Evolutionary conservation across 2,797 vertebrate species (phyloP).

Genomic region (Emydoidea blandingii): DNA sequence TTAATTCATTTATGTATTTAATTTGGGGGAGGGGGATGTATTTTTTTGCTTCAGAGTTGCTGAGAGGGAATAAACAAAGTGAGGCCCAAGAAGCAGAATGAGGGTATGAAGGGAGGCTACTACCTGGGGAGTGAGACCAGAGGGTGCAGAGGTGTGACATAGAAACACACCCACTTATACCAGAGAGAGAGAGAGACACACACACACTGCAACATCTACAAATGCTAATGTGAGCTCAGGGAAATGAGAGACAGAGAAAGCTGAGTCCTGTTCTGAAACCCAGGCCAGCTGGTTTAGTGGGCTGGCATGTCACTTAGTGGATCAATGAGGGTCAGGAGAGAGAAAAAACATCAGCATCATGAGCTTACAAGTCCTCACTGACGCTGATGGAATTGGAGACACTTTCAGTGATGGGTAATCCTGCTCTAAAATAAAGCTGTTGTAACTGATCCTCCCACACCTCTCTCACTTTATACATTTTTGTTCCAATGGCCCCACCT

Average conservation of each 20-base stretch:
- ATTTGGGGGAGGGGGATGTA: not conserved
- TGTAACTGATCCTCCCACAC: not conserved
- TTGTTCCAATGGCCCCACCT: slow-evolving; percentile 5
- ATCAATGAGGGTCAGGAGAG: slow-evolving; percentile 62
- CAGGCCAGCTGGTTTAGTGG: slow-evolving; percentile 70
- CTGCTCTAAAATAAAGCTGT: not conserved
- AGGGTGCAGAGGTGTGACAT: slow-evolving; percentile 46
- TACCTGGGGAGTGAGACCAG: slow-evolving; percentile 4
- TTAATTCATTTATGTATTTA: slow-evolving; percentile 2
- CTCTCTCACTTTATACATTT: not conserved
- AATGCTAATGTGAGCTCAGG: slow-evolving; percentile 60
- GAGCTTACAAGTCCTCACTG: not conserved
- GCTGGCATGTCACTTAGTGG: slow-evolving; percentile 43
- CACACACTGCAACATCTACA: slow-evolving; percentile 58
- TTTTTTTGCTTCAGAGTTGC: slow-evolving; percentile 60
- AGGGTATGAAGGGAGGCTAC: slow-evolving; percentile 36
- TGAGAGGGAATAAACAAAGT: slow-evolving; percentile 55
- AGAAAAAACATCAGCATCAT: slow-evolving; percentile 1
- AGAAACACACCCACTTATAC: slow-evolving; percentile 61
- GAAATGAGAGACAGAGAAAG: slow-evolving; percentile 62
- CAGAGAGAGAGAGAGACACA: slow-evolving; percentile 26
- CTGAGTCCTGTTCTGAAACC: slow-evolving; percentile 68
- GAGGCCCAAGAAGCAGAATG: slow-evolving; percentile 53
- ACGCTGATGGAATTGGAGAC: not conserved
- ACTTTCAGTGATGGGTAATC: not conserved